Percentiles rank a stretch among this genome's conserved stretches.
Conservation (phyloP, 1,140 invertebrate species). For the Nephila pilipes region DNA sequence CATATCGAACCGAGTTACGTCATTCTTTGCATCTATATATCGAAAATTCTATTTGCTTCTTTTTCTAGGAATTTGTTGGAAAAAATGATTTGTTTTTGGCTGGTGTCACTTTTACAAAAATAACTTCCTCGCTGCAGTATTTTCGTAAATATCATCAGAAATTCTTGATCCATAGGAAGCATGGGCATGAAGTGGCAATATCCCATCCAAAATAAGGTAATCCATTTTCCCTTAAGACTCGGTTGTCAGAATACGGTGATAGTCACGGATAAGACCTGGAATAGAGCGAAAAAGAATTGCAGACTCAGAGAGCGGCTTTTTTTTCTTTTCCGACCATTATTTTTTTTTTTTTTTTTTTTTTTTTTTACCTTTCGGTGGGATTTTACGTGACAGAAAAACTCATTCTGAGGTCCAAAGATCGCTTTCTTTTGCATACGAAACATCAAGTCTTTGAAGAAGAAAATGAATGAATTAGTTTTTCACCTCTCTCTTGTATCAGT, state of each 20-base stretch:
- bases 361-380: slow-evolving; percentile 15
- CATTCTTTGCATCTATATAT: too few relatives aligned
- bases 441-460: slow-evolving; percentile 47
- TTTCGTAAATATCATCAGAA: slow-evolving; percentile 45
- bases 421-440: slow-evolving; percentile 52
- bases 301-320: slow-evolving; percentile 30
- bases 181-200: slow-evolving; percentile 28
- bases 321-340: neutral
- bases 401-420: slow-evolving; percentile 44
- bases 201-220: slow-evolving; percentile 4
- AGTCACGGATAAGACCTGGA: slow-evolving; percentile 58
- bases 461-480: slow-evolving; percentile 3
- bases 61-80: too few relatives aligned
- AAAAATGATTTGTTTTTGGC: too few relatives aligned
- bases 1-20: too few relatives aligned
- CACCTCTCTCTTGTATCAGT: neutral
- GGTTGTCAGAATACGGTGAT: slow-evolving; percentile 54
- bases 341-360: neutral
- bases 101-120: neutral
- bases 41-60: too few relatives aligned
- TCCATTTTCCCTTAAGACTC: slow-evolving; percentile 55
- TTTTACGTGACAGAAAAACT: slow-evolving; percentile 57
- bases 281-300: slow-evolving; percentile 12
- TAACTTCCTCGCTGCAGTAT: neutral
- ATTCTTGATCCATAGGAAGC: slow-evolving; percentile 26